Evolutionary conservation across 2,113 vertebrate species (phyloP).

Genomic region (Phasianus colchicus): DNA sequence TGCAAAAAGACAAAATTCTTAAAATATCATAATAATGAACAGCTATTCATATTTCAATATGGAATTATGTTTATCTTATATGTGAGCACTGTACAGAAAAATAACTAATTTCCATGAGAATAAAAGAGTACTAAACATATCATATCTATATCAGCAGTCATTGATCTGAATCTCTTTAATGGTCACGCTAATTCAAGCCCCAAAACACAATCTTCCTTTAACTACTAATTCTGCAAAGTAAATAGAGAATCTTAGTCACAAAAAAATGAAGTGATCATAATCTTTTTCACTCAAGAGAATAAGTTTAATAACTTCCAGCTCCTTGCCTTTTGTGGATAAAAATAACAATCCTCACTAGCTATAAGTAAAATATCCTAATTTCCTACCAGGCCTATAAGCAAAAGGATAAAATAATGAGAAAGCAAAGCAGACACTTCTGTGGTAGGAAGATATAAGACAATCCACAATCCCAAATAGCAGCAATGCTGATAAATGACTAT

Average conservation of each 20-base stretch:
- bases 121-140: conserved; percentile 47
- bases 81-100: conserved; percentile 36
- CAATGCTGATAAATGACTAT: conserved; percentile 32
- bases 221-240: conserved; percentile 45
- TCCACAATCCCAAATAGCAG: not conserved
- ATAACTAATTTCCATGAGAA: conserved; percentile 59
- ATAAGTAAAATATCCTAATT: conserved; percentile 56
- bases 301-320: conserved; percentile 50
- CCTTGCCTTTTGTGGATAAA: conserved; percentile 34
- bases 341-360: conserved; percentile 44
- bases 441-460: conserved; percentile 47
- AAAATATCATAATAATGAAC: conserved; percentile 20
- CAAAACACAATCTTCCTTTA: conserved; percentile 24
- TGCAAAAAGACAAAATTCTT: conserved; percentile 20
- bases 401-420: conserved; percentile 46
- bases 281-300: conserved; percentile 53
- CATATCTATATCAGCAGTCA: conserved; percentile 49
- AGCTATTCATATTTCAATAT: conserved; percentile 27
- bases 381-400: conserved; percentile 39
- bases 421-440: conserved; percentile 45
- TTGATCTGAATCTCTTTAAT: conserved; percentile 65
- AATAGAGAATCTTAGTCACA: conserved; percentile 1
- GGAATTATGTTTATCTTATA: conserved; percentile 63
- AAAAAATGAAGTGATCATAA: conserved; percentile 60
- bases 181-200: conserved; percentile 46